Evolutionary conservation across 2,113 vertebrate species (phyloP), one percentile per base, ranked within the genome.

Genomic region (Myotis yumanensis): DNA sequence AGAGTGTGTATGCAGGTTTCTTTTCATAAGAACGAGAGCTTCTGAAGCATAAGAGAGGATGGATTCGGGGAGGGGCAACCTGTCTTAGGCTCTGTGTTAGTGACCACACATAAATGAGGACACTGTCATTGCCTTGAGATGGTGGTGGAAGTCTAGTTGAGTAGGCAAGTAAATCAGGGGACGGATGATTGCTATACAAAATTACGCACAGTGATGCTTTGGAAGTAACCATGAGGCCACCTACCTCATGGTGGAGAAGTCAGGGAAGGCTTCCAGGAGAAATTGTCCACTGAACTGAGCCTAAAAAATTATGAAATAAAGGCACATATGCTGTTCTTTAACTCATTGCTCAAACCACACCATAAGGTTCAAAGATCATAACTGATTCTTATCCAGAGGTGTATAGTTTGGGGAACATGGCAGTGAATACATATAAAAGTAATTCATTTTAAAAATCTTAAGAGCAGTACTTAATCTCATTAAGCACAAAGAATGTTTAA

Each of bases 401-500:
- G 20, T 89, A 17, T 69, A 43, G 54, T 64, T 77, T 32, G 35
- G 77, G 66, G 37, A 77, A 71, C 22, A 68, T 37, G 48, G 80
- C 48, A 94, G 62, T 30, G 14, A 79, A 79, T 89, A 97, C 75
- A 87, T 86, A 81, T 57, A 89, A 94, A 80, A 54, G 14, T 62
- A 90, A 87, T 93, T 89, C 68, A 94, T 91, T 83, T 91, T 86
- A 91, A 93, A 89, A 95, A 59, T 92, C 73, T 84, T 76, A 91
- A 93, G 64, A 80, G 73, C 28, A 91, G 17, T 52, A 79, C 86
- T 93, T 94, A 93, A 91, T 84, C 86, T 89, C 64, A n/a, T 87
- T 91, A 87, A 32, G 40, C 37, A 89, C 57, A 89, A 73, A 59
- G 46, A 89, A 68, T 66, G 20, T 68, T 96, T 96, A 69, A 93